Conservation (phyloP, 2,797 vertebrate genomes). For the Lacerta agilis region DNA sequence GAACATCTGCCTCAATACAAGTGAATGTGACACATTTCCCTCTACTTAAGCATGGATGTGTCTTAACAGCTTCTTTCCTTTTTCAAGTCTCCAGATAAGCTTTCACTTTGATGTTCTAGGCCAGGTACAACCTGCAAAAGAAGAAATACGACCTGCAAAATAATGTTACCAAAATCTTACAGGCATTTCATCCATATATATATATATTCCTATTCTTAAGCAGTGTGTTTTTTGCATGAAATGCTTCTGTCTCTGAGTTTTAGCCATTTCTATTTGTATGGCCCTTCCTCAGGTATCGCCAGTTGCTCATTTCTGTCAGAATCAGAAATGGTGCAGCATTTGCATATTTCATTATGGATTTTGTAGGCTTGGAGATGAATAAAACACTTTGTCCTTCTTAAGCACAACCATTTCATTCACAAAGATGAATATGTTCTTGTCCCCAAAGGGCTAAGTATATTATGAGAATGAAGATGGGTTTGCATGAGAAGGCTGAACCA, state of each 20-base stretch:
- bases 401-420: not conserved
- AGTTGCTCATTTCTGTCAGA: not conserved
- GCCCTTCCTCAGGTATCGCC: not conserved
- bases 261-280: not conserved
- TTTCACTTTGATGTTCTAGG: conserved; percentile 1
- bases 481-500: not conserved
- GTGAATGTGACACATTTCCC: conserved; percentile 58
- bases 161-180: not conserved
- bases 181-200: not conserved
- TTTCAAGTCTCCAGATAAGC: not conserved
- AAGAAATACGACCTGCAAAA: conserved; percentile 10
- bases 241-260: not conserved
- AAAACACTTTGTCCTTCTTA: not conserved
- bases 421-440: not conserved
- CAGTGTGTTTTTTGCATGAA: not conserved
- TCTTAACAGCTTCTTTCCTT: conserved; percentile 45
- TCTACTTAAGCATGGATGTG: conserved; percentile 54
- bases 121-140: not conserved
- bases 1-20: conserved; percentile 73
- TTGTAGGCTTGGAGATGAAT: not conserved
- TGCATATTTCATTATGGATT: not conserved
- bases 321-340: not conserved
- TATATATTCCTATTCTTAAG: not conserved
- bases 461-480: not conserved
- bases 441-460: not conserved